These are phyloP conservation scores for Podarcis cretensis DNA, from an alignment of 2,113 vertebrate genomes.

Conservation along the genomic window DNA sequence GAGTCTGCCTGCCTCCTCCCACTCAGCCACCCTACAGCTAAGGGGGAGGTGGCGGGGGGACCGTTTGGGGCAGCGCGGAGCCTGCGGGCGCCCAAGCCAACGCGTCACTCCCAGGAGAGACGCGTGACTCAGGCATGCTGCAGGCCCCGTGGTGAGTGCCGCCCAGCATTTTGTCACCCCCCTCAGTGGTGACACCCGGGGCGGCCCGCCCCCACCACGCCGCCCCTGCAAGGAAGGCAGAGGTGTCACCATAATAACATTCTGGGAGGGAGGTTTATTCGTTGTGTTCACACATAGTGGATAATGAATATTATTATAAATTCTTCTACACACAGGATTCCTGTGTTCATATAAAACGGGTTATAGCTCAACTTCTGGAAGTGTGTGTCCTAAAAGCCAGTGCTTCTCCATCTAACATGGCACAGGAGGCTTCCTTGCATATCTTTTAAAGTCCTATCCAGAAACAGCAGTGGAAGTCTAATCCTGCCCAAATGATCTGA, in stretches of 20 bases:
- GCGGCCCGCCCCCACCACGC: no score
- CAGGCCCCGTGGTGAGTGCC: no score
- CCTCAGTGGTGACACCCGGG: no score
- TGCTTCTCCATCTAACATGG: background rate
- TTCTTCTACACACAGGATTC: conserved; percentile 39
- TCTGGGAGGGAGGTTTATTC: conserved; percentile 30
- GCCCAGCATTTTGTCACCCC: no score
- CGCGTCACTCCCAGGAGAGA: no score
- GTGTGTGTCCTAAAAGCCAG: background rate
- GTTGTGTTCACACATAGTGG: conserved; percentile 19
- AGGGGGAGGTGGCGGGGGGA: no score
- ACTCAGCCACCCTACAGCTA: no score
- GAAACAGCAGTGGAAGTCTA: background rate
- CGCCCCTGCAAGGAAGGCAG: background rate
- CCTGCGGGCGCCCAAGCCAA: no score
- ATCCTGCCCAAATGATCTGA: conserved; percentile 8
- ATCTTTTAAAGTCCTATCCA: background rate
- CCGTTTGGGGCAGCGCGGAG: no score
- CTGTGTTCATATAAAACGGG: conserved; percentile 22
- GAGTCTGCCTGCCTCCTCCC: no score
- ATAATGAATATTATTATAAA: conserved; percentile 52
- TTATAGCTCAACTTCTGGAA: conserved; percentile 14
- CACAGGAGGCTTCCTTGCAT: background rate
- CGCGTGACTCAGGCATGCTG: no score
- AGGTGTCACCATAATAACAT: background rate